A percentile compares a stretch with the other conserved stretches of the same genome.
These are phyloP conservation scores for Parnassius mnemosyne DNA, from an alignment of 2,888 invertebrate genomes.

Conservation along the genomic window DNA sequence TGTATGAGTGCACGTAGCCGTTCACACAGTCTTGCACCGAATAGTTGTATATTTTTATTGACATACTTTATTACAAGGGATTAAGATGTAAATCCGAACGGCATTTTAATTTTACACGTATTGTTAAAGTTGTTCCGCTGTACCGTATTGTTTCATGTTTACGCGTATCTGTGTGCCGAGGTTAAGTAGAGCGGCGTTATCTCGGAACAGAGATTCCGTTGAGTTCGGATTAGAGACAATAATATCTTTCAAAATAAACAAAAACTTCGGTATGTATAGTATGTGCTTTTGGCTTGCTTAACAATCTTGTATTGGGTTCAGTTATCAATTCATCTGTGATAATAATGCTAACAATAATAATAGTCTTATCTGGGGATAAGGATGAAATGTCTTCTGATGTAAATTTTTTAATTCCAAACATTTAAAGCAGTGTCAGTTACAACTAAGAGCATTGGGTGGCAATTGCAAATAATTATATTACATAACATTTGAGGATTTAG, in stretches of 20 bases:
- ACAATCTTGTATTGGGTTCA: slow-evolving; percentile 13
- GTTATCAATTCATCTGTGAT: slow-evolving; percentile 7
- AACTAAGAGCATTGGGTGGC: slow-evolving; percentile 22
- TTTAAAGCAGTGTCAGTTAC: slow-evolving; percentile 16
- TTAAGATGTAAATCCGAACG: slow-evolving; percentile 42
- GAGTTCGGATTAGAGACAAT: slow-evolving; percentile 63
- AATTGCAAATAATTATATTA: slow-evolving; percentile 51
- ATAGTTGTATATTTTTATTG: slow-evolving; percentile 28
- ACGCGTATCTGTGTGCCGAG: slow-evolving; percentile 77
- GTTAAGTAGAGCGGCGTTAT: slow-evolving; percentile 81
- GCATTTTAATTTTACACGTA: slow-evolving; percentile 41
- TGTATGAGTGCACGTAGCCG: slow-evolving; percentile 63
- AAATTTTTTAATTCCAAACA: too few species aligned
- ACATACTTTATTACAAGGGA: slow-evolving; percentile 37
- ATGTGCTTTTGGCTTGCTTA: neutral
- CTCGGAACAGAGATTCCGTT: slow-evolving; percentile 74
- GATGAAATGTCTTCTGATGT: too few species aligned
- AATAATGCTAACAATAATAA: neutral
- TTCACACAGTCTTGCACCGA: slow-evolving; percentile 35
- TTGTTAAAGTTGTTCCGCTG: slow-evolving; percentile 65
- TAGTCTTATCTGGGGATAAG: neutral
- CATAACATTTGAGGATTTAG: slow-evolving; percentile 69
- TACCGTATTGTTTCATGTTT: slow-evolving; percentile 81
- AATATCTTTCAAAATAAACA: slow-evolving; percentile 30
- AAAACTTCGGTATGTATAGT: slow-evolving; percentile 14